Evolutionary conservation across 2,888 invertebrate species (phyloP), one percentile per base, ranked within the genome.

Genomic region (Zygothrica quintamaculata): DNA sequence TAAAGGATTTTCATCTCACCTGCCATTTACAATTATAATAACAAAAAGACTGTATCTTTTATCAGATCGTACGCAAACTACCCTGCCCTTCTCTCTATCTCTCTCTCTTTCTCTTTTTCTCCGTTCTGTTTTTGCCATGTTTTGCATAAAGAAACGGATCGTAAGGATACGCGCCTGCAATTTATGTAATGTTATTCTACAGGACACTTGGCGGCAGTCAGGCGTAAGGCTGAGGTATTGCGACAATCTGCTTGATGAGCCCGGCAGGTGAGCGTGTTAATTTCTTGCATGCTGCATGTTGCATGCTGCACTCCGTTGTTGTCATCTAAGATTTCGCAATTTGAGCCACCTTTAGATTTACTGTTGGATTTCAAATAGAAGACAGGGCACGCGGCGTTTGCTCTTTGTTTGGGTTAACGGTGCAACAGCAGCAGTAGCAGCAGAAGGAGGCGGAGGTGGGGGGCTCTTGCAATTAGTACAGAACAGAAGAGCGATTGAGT

Each of bases 391-490:
- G 75, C 46, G 71, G 72, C 62, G 43, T 31, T 6, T 53, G 40
- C 37, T 37, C 53, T 58, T 71, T 71, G 71, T 72, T 72, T 48
- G 62, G 37, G 11, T 61, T 22, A 71, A 73, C 76, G 65, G 66
- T 72, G 64, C 55, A 43, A 36, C 18, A 5, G 31, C 36, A 36
- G 36, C 1, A 31, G 31, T 4, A 31, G 31, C 31, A n/a, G 8
- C 55, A 55, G 46, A 31, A 29, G 36, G 7, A 33, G 36, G 3
- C 9, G 12, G 8, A 18, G 31, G 13, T 12, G 33, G 26, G n/a
- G 52, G 51, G 37, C 65, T 65, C 59, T 31, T 78, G 81, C 67
- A 77, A 79, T 81, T 77, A 81, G 57, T n/a, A n/a, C n/a, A n/a
- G 66, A 50, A n/a, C 57, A 34, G n/a, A 39, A 36, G 59, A 52